Evolutionary conservation across 1,140 invertebrate genomes (phyloP).

Genomic region (Ptiloglossa arizonensis): DNA sequence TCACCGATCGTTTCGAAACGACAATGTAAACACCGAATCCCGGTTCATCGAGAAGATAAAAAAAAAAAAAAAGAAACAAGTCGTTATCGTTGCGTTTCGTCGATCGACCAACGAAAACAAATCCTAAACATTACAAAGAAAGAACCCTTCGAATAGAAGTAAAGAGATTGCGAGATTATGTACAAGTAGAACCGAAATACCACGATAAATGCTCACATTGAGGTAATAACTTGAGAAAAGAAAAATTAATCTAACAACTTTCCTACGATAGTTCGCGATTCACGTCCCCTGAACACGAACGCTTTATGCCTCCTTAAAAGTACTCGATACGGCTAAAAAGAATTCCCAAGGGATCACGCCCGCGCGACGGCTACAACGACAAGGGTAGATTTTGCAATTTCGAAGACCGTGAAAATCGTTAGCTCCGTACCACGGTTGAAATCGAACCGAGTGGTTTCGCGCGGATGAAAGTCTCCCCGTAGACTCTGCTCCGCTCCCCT

Average conservation of each 20-base stretch:
- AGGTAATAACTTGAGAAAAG: slow-evolving; percentile 19
- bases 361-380: no score
- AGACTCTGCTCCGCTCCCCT: no score
- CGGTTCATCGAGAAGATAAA: no score
- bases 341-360: not conserved
- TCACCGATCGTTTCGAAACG: not conserved
- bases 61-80: no score
- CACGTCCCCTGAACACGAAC: not conserved
- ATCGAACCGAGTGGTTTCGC: no score
- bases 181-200: slow-evolving; percentile 23
- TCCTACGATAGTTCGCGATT: not conserved
- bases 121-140: not conserved
- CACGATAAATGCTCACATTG: not conserved
- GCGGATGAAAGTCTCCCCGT: no score
- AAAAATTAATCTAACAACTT: not conserved
- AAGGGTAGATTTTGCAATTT: not conserved
- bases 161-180: slow-evolving; percentile 7
- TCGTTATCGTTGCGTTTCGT: no score
- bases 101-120: not conserved
- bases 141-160: not conserved
- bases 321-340: not conserved
- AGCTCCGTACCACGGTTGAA: no score
- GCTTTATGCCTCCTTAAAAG: not conserved
- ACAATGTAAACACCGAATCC: not conserved
- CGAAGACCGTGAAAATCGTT: no score